Base-by-base conservation (phyloP, 2,888 invertebrate genomes). In the Phyllotreta striolata region DNA sequence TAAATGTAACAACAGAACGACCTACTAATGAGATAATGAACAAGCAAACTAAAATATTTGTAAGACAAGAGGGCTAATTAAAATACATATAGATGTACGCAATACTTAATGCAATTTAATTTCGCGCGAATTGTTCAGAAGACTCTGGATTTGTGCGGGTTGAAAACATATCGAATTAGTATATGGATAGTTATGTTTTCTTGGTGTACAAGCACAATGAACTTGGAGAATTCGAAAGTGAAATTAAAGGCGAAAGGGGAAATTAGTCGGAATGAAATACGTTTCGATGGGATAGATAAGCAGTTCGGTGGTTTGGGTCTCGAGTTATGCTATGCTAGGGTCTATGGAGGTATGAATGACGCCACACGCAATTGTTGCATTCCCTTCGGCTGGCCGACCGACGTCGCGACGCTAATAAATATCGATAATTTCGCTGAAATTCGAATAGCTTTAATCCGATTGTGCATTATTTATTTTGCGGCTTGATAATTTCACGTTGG, bases 271-370 rank as follows among this genome's bases (percentile, higher is more conserved):
- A 47, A 47, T 47, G 24, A 47, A 47, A 47, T 24, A 47, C 9
- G 24, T 8, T 47, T 9, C 24, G 47, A 47, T 24, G 47, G 10
- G 9, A 41, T 6, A 9, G 47, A 47, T 47, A 47, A 47, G 47
- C 24, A 13, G 47, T 47, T 47, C 47, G 47, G 9, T 10, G 24
- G n/a, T n/a, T 8, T 24, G 10, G 24, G 6, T 7, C 47, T 47
- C 47, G n/a, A 24, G 24, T 14, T 44, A 44, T 44, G 44, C 44
- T 44, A 44, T 44, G 44, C 44, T 14, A n/a, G 34, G 8, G 24
- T 47, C 47, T 47, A 47, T 47, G 47, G 47, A 47, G 47, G 47
- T 24, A 47, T 47, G 47, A 13, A 24, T 47, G 47, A 47, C 47
- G 47, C 47, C 47, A 10, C 47, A 47, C 47, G 47, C 47, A 47